Evolutionary conservation across 2,888 invertebrate species (phyloP).

Genomic region (Andrena flavipes): DNA sequence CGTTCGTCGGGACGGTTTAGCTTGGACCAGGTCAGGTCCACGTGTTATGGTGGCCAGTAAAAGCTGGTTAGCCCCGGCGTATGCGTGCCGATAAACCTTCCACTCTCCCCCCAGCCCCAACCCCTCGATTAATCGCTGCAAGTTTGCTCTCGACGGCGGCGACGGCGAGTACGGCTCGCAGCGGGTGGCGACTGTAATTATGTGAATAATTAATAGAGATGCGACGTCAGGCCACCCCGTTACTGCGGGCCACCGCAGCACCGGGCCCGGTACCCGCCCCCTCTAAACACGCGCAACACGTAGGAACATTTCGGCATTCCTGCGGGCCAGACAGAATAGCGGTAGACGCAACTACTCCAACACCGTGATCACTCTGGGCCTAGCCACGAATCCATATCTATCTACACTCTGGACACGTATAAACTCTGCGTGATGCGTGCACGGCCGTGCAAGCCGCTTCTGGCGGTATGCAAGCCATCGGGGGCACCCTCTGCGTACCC

Average conservation of each 20-base stretch:
- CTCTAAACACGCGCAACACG: constrained; percentile 64
- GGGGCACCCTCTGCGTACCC: no score
- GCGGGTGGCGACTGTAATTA: constrained; percentile 75
- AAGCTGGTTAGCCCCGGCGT: not conserved
- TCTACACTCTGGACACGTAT: constrained; percentile 35
- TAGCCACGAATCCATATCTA: constrained; percentile 32
- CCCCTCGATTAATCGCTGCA: constrained; percentile 8
- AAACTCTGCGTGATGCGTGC: not conserved
- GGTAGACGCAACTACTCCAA: constrained; percentile 21
- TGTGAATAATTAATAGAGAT: constrained; percentile 80
- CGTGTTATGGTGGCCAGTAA: not conserved
- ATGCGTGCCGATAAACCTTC: constrained; percentile 8
- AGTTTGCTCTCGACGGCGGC: constrained; percentile 24
- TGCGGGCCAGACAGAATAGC: constrained; percentile 46
- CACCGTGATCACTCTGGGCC: constrained; percentile 34
- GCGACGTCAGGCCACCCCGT: constrained; percentile 84
- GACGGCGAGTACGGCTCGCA: constrained; percentile 54
- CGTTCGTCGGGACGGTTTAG: constrained; percentile 12
- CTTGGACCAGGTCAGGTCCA: constrained; percentile 3
- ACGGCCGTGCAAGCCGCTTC: not conserved
- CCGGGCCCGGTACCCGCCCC: constrained; percentile 82
- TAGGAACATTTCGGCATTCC: constrained; percentile 53
- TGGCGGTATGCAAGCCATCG: constrained; percentile 29
- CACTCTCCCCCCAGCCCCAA: not conserved
- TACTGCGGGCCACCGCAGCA: constrained; percentile 84